phyloP scores from a whole-genome alignment of 2,113 vertebrate genomes.

The Conger conger region DNA sequence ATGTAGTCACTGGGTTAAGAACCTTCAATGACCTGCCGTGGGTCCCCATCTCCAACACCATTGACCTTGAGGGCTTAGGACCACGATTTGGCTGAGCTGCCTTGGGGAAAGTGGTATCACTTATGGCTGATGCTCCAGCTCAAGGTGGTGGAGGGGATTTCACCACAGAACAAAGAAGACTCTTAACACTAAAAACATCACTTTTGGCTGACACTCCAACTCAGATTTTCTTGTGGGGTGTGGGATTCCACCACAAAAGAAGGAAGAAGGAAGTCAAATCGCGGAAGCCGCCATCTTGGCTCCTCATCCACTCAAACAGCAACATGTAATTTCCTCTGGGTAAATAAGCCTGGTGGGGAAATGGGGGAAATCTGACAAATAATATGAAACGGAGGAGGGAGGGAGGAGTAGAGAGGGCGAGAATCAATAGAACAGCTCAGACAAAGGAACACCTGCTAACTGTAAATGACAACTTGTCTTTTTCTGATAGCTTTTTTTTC shows the following conservation, averaged over 20 bases:
- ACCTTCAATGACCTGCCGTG: too few species aligned
- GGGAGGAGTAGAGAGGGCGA: background rate
- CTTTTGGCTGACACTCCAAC: background rate
- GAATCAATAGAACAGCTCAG: conserved; percentile 22
- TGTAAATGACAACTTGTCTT: conserved; percentile 18
- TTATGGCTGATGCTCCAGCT: background rate
- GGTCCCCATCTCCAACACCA: too few species aligned
- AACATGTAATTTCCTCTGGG: background rate
- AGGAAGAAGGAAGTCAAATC: background rate
- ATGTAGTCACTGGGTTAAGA: too few species aligned
- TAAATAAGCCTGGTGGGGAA: background rate
- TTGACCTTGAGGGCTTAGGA: too few species aligned
- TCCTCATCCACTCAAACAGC: background rate
- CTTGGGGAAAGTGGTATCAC: background rate
- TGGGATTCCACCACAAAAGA: background rate
- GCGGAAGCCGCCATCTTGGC: background rate
- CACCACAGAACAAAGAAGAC: background rate
- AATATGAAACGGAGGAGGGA: background rate
- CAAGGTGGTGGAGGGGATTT: background rate
- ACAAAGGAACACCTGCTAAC: conserved; percentile 30
- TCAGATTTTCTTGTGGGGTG: background rate
- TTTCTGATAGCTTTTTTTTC: conserved; percentile 11
- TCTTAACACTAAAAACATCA: too few species aligned
- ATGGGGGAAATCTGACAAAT: background rate
- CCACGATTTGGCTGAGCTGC: background rate